Evolutionary conservation across 2,797 vertebrate species (phyloP), one percentile per base, ranked within the genome.

Genomic region (Heteromormyrus szaboi): DNA sequence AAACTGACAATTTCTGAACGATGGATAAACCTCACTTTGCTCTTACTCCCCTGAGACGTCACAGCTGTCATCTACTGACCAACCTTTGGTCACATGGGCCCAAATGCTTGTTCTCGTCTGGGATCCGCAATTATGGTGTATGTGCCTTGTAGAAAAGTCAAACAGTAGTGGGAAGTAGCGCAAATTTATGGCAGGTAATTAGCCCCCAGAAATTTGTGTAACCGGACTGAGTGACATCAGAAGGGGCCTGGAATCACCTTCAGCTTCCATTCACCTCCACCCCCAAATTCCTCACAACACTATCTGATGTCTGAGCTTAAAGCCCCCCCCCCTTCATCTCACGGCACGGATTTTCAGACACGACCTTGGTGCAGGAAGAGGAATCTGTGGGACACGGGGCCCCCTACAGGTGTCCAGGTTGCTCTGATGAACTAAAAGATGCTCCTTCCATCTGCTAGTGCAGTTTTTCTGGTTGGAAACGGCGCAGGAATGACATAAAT

Each of bases 191-290:
- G 91, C 87, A 90, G 90, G 92, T 94, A 94, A 94, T 91, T 90
- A 94, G 93, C 88, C 91, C 91, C 92, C 90, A 92, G 93, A 90
- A 90, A 93, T 90, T 93, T 93, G 53, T 91, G 91, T 91, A 25
- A 88, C 91, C 90, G 91, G 93, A 91, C 92, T 91, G 89, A 91
- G 76, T 93, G 93, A 89, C 91, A 93, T 93, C 56, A 91, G 88
- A 90, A 91, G 72, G 29, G 72, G 29, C 0, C 37, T 19, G 14
- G 37, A 79, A 3, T 79, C 72, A 17, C 33, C 8, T 79, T 41
- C 33, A 79, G 14, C 6, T 14, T 6, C 14, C 72, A 44, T 44
- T 17, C 25, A 44, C 6, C 37, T 79, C 72, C 37, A 79, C 14
- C 33, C 29, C 72, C 72, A 79, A 79, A 44, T 79, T 44, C 72